phyloP scores from a whole-genome alignment of 2,797 vertebrate species.

The Borostomias antarcticus region DNA sequence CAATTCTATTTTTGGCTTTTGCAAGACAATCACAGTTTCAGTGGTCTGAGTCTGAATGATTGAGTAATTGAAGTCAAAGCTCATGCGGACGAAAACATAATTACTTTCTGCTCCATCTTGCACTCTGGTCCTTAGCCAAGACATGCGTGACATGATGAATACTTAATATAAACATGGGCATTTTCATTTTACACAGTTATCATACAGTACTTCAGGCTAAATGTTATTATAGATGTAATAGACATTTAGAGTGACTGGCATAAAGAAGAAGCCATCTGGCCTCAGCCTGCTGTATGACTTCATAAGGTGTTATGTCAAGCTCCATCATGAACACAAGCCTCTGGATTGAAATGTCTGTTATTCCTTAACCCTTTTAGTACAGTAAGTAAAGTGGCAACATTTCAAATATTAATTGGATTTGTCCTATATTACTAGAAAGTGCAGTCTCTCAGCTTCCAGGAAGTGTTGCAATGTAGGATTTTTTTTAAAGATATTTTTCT shows the following conservation, averaged over 20 bases:
- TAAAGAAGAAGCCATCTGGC: not conserved
- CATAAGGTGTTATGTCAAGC: not conserved
- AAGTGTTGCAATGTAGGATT: too few relatives aligned
- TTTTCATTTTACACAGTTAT: conserved; percentile 39
- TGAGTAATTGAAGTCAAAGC: conserved; percentile 39
- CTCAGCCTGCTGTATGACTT: not conserved
- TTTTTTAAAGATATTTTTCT: too few relatives aligned
- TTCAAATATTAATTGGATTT: too few relatives aligned
- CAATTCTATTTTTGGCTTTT: conserved; percentile 37
- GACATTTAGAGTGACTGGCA: not conserved
- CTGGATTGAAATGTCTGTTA: not conserved
- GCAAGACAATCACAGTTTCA: conserved; percentile 32
- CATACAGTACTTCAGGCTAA: conserved; percentile 22
- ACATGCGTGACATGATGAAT: conserved; percentile 32
- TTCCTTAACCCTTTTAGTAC: too few relatives aligned
- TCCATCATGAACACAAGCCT: not conserved
- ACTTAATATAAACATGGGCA: conserved; percentile 31
- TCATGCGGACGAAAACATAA: conserved; percentile 16
- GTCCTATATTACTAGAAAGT: too few relatives aligned
- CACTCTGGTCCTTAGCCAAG: conserved; percentile 30
- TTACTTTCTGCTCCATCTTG: conserved; percentile 27
- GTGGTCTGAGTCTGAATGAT: conserved; percentile 25
- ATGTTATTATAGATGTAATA: conserved; percentile 1
- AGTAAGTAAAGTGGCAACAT: too few relatives aligned
- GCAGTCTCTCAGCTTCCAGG: too few relatives aligned